These are phyloP conservation scores for Nannoperca obscura DNA, from an alignment of 2,797 vertebrate genomes.

Conservation along the genomic window DNA sequence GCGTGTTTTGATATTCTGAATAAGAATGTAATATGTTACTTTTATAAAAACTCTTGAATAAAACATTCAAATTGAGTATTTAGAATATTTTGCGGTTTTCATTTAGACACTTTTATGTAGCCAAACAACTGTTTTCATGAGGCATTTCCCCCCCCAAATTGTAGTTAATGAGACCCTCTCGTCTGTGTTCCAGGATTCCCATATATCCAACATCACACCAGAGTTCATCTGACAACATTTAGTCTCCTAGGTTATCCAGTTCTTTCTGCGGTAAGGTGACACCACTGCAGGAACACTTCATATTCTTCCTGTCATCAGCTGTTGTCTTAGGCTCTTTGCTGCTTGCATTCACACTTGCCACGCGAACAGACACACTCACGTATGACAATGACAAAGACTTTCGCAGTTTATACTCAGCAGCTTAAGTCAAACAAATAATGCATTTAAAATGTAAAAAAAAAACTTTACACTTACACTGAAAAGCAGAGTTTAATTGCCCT, in stretches of 20 bases:
- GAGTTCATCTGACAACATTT: conserved; percentile 48
- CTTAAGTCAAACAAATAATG: background rate
- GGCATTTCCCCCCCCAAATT: background rate
- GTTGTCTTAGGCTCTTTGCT: conserved; percentile 56
- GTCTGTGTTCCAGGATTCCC: conserved; percentile 51
- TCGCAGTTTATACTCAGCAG: background rate
- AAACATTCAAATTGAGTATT: background rate
- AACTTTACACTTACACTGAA: background rate
- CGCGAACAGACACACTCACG: conserved; percentile 11
- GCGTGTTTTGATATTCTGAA: background rate
- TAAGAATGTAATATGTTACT: background rate
- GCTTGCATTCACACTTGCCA: conserved; percentile 38
- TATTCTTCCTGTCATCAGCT: conserved; percentile 65
- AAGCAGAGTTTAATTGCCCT: background rate
- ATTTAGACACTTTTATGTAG: background rate
- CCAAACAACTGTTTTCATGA: background rate
- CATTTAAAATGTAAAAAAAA: background rate
- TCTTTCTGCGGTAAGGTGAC: conserved; percentile 62
- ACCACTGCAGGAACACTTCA: conserved; percentile 41
- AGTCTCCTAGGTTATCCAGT: conserved; percentile 20
- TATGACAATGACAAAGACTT: conserved; percentile 15
- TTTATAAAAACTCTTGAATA: background rate
- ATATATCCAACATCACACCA: conserved; percentile 26
- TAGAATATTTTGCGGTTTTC: background rate
- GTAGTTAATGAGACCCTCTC: background rate